These are phyloP conservation scores for Parnassius mnemosyne DNA, from an alignment of 2,888 invertebrate genomes.

Conservation along the genomic window DNA sequence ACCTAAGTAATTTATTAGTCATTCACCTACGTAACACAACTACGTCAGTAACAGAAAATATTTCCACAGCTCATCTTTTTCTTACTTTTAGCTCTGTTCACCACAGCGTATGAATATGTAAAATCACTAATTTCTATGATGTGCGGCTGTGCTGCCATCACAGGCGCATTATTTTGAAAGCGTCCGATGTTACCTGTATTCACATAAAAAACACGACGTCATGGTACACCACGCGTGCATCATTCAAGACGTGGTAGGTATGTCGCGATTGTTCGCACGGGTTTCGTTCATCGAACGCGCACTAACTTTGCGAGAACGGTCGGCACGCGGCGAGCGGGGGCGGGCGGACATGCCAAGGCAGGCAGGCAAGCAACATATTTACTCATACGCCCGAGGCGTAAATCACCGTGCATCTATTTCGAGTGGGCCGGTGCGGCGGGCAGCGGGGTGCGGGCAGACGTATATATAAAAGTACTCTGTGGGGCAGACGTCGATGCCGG, in stretches of 20 bases:
- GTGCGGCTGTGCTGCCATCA: constrained; percentile 17
- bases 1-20: constrained; percentile 17
- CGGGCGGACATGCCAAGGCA: constrained; percentile 77
- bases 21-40: constrained; percentile 17
- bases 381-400: constrained; percentile 78
- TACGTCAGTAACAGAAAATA: constrained; percentile 9
- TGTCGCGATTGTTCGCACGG: constrained; percentile 31
- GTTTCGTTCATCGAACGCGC: constrained; percentile 30
- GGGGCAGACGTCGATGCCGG: constrained; percentile 76
- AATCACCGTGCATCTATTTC: constrained; percentile 79
- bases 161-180: constrained; percentile 32
- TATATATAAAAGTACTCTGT: too few relatives aligned
- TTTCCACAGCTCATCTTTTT: constrained; percentile 19
- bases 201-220: constrained; percentile 38
- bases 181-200: constrained; percentile 34
- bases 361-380: constrained; percentile 75
- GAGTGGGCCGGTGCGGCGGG: constrained; percentile 60
- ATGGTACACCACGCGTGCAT: constrained; percentile 35
- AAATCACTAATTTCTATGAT: constrained; percentile 13
- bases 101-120: constrained; percentile 7
- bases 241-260: constrained; percentile 35
- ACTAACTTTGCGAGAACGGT: constrained; percentile 46
- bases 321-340: constrained; percentile 57
- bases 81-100: not conserved
- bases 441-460: constrained; percentile 69